Evolutionary conservation across 2,888 invertebrate species (phyloP), one percentile per base, ranked within the genome.

Genomic region (Tiphia femorata): DNA sequence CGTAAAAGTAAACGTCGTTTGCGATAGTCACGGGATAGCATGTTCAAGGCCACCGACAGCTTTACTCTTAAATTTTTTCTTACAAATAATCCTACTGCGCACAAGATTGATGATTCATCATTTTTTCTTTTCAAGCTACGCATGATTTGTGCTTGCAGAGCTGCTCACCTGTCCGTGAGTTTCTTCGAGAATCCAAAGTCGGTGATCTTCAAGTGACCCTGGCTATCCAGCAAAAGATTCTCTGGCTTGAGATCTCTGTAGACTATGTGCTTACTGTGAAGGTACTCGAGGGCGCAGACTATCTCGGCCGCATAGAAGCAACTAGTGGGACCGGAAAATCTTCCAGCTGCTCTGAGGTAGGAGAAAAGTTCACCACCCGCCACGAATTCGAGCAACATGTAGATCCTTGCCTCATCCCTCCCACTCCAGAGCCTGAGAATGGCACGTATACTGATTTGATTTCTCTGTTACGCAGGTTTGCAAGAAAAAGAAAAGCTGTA

Each of bases 181-280:
- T 94, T 94, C 85, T 98, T 98, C 38, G 98, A 97, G 82, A 98
- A 98, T 8, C 98, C 98, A 81, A 98, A 98, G 84, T 98, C 98
- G 6, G 97, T 98, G 74, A 98, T 95, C 86, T 97, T 98, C 76
- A 98, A 85, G 84, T 98, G 98, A 0, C 98, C 98, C 72, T 96
- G 94, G 67, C 89, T 89, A 76, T 97, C 97, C 44, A 98, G 86
- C 16, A 98, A 87, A 49, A 98, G 86, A 83, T 98, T 98, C 84
- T 98, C 98, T 0, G 97, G 97, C 82, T 97, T 97, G 69, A 97
- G 85, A 79, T 97, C 97, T 51, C 91, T 84, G 85, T 96, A 96
- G 23, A 96, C 95, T 64, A 97, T 93, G 80, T 91, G 91, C 71
- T 93, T 89, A 29, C 92, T 89, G 85, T 98, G 98, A 35, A 98